These are phyloP conservation scores for Pseudococcus longispinus DNA, from an alignment of 2,888 invertebrate species.

Conservation along the genomic window DNA sequence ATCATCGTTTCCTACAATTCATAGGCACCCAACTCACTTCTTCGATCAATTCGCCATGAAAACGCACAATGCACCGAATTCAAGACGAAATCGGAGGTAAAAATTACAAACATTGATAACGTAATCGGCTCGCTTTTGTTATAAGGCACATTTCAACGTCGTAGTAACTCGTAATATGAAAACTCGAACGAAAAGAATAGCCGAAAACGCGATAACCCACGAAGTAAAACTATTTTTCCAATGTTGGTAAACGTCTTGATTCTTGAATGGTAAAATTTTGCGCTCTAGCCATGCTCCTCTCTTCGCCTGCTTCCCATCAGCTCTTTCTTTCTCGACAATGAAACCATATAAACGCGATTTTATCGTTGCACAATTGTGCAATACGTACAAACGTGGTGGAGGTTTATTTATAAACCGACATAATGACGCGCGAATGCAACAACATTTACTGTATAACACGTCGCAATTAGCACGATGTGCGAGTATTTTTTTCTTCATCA, in stretches of 20 bases:
- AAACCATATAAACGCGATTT: neutral
- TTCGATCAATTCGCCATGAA: neutral
- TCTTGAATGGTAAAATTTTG: constrained; percentile 3
- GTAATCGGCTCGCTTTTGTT: neutral
- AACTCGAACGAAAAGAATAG: neutral
- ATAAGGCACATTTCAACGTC: neutral
- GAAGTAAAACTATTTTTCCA: neutral
- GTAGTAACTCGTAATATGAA: neutral
- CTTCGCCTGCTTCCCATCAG: neutral
- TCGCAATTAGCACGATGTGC: neutral
- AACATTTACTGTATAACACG: neutral
- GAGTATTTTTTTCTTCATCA: neutral
- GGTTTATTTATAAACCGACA: constrained; percentile 3
- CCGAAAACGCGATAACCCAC: neutral
- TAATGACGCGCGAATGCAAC: neutral
- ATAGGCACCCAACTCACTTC: no score
- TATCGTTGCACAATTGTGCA: constrained; percentile 24
- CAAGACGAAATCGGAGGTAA: neutral
- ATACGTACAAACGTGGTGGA: neutral
- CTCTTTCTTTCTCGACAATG: neutral
- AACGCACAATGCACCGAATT: neutral
- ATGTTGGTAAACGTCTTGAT: neutral
- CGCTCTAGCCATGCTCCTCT: neutral
- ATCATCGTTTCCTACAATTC: no score
- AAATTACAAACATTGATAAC: neutral